These are phyloP conservation scores for Agrochola circellaris DNA, from an alignment of 2,888 invertebrate genomes.

Conservation along the genomic window DNA sequence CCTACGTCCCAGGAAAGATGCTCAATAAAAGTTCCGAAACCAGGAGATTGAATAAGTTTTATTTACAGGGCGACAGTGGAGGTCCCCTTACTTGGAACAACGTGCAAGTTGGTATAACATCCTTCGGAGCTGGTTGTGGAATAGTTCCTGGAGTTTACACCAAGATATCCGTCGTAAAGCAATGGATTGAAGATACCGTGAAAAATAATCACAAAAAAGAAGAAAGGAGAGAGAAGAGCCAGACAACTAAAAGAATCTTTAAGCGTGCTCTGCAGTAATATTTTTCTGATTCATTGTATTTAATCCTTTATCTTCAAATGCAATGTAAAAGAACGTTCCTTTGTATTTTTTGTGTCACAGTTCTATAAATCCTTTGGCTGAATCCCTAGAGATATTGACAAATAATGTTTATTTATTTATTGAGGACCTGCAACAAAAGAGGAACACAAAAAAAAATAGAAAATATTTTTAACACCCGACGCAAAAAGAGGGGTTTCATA, in stretches of 20 bases:
- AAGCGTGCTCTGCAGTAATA: conserved; percentile 13
- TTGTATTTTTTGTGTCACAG: not conserved
- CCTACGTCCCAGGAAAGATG: not conserved
- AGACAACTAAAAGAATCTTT: conserved; percentile 21
- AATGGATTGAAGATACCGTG: conserved; percentile 70
- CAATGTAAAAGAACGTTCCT: rapidly evolving
- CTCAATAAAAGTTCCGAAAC: not conserved
- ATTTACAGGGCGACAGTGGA: conserved; percentile 75
- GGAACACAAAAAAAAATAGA: too few relatives aligned
- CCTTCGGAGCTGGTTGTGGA: conserved; percentile 73
- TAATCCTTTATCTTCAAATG: not conserved
- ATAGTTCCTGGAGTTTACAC: conserved; percentile 72
- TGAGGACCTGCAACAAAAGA: too few relatives aligned
- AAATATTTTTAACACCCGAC: too few relatives aligned
- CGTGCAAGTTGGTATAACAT: conserved; percentile 72
- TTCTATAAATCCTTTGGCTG: not conserved
- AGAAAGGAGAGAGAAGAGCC: not conserved
- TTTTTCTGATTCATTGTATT: not conserved
- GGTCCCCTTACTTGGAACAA: conserved; percentile 72
- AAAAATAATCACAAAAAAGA: conserved; percentile 16
- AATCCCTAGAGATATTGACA: not conserved
- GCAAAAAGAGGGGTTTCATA: too few relatives aligned
- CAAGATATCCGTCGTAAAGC: conserved; percentile 61
- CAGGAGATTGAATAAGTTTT: not conserved
- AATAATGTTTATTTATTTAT: not conserved